These are phyloP conservation scores for Smithornis capensis DNA, from an alignment of 2,113 vertebrate genomes.

Conservation along the genomic window DNA sequence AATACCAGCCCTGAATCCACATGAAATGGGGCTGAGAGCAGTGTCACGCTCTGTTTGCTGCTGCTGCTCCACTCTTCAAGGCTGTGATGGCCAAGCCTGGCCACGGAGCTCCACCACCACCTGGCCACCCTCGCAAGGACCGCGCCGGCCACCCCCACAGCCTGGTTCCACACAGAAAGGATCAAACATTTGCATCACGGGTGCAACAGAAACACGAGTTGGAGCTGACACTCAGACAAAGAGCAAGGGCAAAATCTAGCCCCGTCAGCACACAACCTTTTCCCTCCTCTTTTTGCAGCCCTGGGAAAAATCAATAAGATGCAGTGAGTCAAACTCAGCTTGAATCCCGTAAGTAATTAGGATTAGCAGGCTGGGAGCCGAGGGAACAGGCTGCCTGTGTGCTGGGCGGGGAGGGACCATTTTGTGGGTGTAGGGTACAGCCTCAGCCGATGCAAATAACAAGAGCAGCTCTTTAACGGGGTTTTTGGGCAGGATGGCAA, in stretches of 20 bases:
- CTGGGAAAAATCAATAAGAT: slow-evolving; percentile 50
- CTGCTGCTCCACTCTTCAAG: neutral
- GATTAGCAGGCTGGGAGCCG: slow-evolving; percentile 21
- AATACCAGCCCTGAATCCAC: neutral
- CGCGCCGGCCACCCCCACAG: neutral
- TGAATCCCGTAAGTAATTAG: slow-evolving; percentile 34
- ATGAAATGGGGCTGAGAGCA: neutral
- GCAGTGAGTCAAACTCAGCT: slow-evolving; percentile 47
- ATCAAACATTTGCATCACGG: neutral
- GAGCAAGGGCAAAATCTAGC: slow-evolving; percentile 48
- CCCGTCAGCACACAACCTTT: neutral
- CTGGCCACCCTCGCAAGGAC: neutral
- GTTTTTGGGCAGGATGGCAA: neutral
- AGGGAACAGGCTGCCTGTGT: neutral
- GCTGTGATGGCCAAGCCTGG: neutral
- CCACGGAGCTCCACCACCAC: neutral
- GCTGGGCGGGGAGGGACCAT: slow-evolving; percentile 3
- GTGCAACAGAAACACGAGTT: neutral
- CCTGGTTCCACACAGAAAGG: neutral
- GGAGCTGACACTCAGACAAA: neutral
- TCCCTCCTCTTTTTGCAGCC: slow-evolving; percentile 22
- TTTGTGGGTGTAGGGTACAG: neutral
- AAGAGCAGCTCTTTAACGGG: neutral
- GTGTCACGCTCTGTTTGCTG: neutral
- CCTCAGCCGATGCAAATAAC: neutral